phyloP scores from a whole-genome alignment of 1,140 invertebrate genomes.

The Eriocheir sinensis region DNA sequence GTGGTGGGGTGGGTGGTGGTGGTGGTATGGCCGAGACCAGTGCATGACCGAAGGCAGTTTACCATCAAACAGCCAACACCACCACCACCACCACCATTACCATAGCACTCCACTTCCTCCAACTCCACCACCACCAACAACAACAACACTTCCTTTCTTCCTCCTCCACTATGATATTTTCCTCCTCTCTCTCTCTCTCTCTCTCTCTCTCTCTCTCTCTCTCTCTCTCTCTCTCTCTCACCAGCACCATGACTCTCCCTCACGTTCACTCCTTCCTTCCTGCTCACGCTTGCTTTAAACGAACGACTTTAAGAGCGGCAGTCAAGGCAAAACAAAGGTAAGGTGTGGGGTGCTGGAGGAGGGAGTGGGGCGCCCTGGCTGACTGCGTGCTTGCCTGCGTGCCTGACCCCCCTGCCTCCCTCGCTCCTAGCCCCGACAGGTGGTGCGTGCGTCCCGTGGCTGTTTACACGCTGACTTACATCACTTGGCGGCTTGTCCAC shows the following conservation, averaged over 20 bases:
- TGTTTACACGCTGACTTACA: too few relatives aligned
- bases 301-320: background rate
- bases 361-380: background rate
- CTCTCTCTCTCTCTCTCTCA: background rate
- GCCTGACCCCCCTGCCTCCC: background rate
- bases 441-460: too few relatives aligned
- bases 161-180: too few relatives aligned
- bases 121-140: background rate
- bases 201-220: background rate
- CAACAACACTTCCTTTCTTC: too few relatives aligned
- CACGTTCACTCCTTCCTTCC: background rate
- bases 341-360: background rate
- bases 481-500: too few relatives aligned
- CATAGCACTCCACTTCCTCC: background rate
- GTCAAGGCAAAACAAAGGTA: background rate
- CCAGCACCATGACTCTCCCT: background rate
- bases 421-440: background rate
- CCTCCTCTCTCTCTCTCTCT: background rate
- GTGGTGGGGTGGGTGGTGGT: background rate
- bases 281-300: too few relatives aligned
- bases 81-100: background rate
- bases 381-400: too few relatives aligned
- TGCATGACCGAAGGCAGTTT: constrained; percentile 31
- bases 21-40: background rate
- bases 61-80: constrained; percentile 34